phyloP scores from a whole-genome alignment of 2,113 vertebrate genomes.

The Prunella himalayana region DNA sequence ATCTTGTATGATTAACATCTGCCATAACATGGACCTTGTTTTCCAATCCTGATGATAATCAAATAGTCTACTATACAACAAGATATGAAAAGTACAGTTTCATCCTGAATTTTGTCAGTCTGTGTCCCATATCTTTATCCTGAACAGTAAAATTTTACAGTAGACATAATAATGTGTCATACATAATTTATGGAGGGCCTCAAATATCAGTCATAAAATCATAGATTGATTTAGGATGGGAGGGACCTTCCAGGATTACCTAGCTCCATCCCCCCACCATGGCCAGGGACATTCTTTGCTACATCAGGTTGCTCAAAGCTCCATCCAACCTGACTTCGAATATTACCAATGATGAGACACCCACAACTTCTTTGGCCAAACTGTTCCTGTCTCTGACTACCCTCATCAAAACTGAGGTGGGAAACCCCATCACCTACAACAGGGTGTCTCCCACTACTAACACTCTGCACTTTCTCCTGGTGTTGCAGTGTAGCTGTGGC shows the following conservation, averaged over 20 bases:
- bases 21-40: not conserved
- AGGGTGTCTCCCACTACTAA: not conserved
- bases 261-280: not conserved
- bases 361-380: not conserved
- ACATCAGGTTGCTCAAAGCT: not conserved
- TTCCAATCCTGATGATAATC: not conserved
- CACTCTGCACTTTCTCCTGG: not conserved
- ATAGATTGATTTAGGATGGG: not conserved
- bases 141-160: not conserved
- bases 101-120: not conserved
- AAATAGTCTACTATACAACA: not conserved
- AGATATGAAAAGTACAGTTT: not conserved
- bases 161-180: not conserved
- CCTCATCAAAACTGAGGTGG: not conserved
- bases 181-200: not conserved
- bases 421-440: not conserved
- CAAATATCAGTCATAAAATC: not conserved
- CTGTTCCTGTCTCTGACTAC: not conserved
- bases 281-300: not conserved
- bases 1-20: not conserved
- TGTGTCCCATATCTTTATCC: not conserved
- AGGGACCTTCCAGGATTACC: not conserved
- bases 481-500: not conserved
- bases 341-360: not conserved
- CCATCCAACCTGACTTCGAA: not conserved